Evolutionary conservation across 2,113 vertebrate species (phyloP).

Genomic region (Thalassarche chlororhynchos): DNA sequence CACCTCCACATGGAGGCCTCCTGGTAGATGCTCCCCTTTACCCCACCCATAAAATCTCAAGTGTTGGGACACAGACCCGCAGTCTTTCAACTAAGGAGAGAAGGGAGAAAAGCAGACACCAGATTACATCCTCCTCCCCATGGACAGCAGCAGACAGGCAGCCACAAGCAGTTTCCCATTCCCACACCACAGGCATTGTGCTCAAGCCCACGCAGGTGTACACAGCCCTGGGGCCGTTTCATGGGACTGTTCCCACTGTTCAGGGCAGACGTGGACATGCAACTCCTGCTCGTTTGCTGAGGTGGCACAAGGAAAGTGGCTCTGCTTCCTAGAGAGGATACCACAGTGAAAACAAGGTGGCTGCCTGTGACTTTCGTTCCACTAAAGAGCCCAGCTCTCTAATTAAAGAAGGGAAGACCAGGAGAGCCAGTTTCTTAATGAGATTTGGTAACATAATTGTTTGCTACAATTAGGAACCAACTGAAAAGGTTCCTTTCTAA

Average conservation of each 20-base stretch:
- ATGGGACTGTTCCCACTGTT: neutral
- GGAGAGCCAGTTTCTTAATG: conserved; percentile 22
- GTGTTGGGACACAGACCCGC: neutral
- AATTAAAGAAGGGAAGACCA: neutral
- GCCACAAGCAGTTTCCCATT: neutral
- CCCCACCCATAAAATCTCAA: neutral
- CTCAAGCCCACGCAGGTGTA: neutral
- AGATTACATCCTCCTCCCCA: neutral
- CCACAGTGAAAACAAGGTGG: neutral
- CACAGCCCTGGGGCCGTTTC: neutral
- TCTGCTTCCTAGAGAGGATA: neutral
- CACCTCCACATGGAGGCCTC: neutral
- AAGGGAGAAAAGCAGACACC: neutral
- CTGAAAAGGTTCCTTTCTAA: neutral
- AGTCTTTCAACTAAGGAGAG: neutral
- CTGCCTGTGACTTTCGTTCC: neutral
- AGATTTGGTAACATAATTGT: neutral
- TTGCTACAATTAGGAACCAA: neutral
- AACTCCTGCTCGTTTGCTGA: neutral
- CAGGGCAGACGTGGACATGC: accelerated
- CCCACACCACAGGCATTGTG: accelerated
- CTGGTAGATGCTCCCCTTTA: neutral
- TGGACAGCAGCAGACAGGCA: neutral
- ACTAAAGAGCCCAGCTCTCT: neutral
- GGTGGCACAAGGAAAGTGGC: neutral